A percentile compares a stretch with the other conserved stretches of the same genome.
phyloP scores from a whole-genome alignment of 2,797 vertebrate genomes.

The Siniperca obscura region DNA sequence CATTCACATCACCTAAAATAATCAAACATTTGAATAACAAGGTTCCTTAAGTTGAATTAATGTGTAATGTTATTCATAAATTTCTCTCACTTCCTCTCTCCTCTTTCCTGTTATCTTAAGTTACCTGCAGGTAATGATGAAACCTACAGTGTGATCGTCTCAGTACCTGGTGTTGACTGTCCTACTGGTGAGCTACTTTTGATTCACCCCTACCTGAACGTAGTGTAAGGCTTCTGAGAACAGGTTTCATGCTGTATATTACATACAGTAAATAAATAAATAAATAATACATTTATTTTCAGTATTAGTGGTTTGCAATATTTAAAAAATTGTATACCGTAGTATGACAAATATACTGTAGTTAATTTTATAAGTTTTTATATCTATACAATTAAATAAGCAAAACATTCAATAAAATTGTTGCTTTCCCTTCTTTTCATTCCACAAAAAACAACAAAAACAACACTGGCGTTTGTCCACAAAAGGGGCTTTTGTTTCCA shows the following conservation, averaged over 20 bases:
- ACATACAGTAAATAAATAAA: background rate
- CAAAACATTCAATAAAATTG: no score
- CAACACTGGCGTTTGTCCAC: no score
- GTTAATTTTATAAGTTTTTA: background rate
- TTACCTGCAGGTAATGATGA: background rate
- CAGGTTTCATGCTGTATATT: background rate
- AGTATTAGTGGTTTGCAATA: background rate
- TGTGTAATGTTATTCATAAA: background rate
- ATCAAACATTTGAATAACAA: background rate
- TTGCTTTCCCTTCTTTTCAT: no score
- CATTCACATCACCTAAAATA: background rate
- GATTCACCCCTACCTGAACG: background rate
- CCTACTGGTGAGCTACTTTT: conserved; percentile 29
- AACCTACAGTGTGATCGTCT: background rate
- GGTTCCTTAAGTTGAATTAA: background rate
- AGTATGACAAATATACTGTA: background rate
- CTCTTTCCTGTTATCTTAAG: conserved; percentile 2
- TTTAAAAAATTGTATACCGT: background rate
- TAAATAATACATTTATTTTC: background rate
- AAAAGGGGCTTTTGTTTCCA: no score
- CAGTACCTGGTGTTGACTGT: background rate
- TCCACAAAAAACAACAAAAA: no score
- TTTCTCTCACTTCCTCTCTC: background rate
- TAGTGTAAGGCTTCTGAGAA: background rate
- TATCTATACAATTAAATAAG: background rate